Conservation (phyloP, 35 echinoderm and acorn worm genomes). For the Chiridota heheva region DNA sequence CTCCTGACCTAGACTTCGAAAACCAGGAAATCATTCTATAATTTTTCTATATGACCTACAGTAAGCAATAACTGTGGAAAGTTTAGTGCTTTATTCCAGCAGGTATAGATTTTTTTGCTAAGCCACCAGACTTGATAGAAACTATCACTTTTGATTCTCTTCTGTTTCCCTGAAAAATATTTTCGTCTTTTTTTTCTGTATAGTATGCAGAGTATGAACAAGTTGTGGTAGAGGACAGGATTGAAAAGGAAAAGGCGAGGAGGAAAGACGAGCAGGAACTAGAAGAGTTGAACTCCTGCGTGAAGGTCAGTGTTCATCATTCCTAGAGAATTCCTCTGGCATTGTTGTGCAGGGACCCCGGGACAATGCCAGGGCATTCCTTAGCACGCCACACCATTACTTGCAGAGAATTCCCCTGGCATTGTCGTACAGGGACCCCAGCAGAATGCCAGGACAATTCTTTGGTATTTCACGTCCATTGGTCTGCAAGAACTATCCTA, state of each 20-base stretch:
- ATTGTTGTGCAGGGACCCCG: neutral
- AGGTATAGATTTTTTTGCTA: too few relatives aligned
- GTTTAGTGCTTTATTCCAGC: too few relatives aligned
- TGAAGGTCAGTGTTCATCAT: constrained; percentile 60
- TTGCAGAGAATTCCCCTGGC: neutral
- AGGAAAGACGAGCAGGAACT: constrained; percentile 79
- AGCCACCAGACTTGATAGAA: neutral
- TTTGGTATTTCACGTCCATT: neutral
- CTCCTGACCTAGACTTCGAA: too few relatives aligned
- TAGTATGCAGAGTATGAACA: constrained; percentile 97
- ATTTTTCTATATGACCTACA: too few relatives aligned
- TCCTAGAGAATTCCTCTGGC: neutral
- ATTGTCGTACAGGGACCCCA: neutral
- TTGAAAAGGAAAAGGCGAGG: constrained; percentile 95
- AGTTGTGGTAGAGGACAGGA: constrained; percentile 94
- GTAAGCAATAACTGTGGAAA: too few relatives aligned
- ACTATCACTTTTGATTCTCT: neutral
- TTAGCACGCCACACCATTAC: neutral
- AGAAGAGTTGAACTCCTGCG: constrained; percentile 84
- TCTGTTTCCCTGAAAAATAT: too few relatives aligned
- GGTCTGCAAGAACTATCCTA: neutral
- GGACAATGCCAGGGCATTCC: neutral
- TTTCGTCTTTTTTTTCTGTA: constrained; percentile 6
- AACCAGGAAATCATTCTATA: too few relatives aligned
- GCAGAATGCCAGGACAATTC: neutral